These are phyloP conservation scores for Rapana venosa DNA, from an alignment of 2,888 invertebrate genomes.

Conservation along the genomic window DNA sequence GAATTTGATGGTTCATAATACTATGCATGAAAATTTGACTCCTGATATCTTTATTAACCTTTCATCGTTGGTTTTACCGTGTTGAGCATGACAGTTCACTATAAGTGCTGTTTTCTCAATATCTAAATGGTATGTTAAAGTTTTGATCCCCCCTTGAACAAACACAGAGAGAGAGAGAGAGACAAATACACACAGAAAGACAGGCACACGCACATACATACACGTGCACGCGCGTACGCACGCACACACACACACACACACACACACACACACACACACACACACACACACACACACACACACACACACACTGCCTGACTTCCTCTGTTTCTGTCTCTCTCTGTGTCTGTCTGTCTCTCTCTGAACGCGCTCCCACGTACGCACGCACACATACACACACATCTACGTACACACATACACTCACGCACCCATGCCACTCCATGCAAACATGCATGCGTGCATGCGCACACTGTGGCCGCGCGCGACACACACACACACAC, in stretches of 20 bases:
- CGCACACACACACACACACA: conserved; percentile 9
- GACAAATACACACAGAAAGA: background rate
- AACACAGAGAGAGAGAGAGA: too few relatives aligned
- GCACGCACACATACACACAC: conserved; percentile 5
- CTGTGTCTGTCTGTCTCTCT: background rate
- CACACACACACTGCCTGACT: background rate
- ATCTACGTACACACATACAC: conserved; percentile 6
- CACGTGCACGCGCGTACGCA: background rate
- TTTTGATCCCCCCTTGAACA: too few relatives aligned
- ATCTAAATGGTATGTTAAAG: too few relatives aligned
- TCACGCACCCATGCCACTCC: background rate
- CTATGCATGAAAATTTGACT: too few relatives aligned
- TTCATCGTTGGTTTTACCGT: too few relatives aligned
- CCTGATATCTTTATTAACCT: too few relatives aligned
- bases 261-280: conserved; percentile 9
- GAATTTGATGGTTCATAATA: too few relatives aligned
- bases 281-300: background rate
- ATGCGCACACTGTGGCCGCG: background rate
- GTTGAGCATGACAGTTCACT: too few relatives aligned
- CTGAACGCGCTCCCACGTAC: background rate
- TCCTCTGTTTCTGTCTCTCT: background rate
- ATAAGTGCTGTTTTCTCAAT: too few relatives aligned
- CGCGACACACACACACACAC: background rate
- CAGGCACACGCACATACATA: background rate
- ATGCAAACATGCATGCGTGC: background rate